phyloP scores from a whole-genome alignment of 2,797 vertebrate genomes.

The Rhyacichthys aspro region DNA sequence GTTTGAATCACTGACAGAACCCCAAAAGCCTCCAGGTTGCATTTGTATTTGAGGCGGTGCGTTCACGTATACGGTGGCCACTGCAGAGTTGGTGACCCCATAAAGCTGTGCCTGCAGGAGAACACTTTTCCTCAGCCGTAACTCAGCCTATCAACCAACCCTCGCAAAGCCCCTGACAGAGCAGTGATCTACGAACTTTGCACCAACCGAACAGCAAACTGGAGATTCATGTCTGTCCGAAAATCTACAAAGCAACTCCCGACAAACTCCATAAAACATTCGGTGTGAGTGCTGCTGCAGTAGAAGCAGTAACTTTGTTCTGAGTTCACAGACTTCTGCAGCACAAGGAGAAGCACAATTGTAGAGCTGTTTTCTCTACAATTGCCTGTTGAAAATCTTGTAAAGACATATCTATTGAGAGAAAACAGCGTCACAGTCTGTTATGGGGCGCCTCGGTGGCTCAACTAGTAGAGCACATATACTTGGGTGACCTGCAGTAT shows the following conservation, averaged over 20 bases:
- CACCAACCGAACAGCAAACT: constrained; percentile 31
- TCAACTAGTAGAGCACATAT: too few species aligned
- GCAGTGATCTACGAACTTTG: constrained; percentile 33
- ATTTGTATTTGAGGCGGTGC: constrained; percentile 31
- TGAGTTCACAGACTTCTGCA: constrained; percentile 26
- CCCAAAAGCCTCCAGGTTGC: constrained; percentile 53
- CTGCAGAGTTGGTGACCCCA: constrained; percentile 58
- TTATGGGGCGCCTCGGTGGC: too few species aligned
- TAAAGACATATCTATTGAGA: too few species aligned
- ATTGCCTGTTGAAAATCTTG: too few species aligned
- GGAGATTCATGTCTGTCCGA: constrained; percentile 44
- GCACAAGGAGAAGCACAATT: constrained; percentile 10
- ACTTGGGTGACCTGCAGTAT: too few species aligned
- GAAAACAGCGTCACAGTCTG: too few species aligned
- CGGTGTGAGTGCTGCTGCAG: constrained; percentile 16
- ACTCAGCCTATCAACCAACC: constrained; percentile 48
- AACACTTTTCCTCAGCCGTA: constrained; percentile 43
- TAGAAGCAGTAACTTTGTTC: constrained; percentile 16
- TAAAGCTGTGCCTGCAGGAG: constrained; percentile 58
- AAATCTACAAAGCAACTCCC: constrained; percentile 28
- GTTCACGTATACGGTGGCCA: constrained; percentile 44
- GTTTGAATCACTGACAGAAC: constrained; percentile 53
- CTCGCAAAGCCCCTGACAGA: constrained; percentile 31
- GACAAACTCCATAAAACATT: constrained; percentile 42
- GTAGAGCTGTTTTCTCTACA: too few species aligned